Evolutionary conservation across 2,797 vertebrate species (phyloP).

Genomic region (Acipenser oxyrinchus): DNA sequence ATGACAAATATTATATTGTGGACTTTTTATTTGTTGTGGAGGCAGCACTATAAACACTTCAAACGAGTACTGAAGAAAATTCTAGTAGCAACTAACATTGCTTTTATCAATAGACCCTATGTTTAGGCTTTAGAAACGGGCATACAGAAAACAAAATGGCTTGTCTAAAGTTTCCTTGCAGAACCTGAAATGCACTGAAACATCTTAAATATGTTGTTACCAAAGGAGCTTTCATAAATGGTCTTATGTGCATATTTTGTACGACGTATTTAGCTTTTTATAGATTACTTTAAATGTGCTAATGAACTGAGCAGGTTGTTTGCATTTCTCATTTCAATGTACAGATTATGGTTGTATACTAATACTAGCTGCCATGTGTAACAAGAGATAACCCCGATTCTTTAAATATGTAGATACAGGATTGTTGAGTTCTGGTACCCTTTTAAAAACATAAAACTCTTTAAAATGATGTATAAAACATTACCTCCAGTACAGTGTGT

Average conservation of each 20-base stretch:
- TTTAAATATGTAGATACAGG: slow-evolving; percentile 12
- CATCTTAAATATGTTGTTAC: slow-evolving; percentile 95
- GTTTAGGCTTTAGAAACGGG: slow-evolving; percentile 54
- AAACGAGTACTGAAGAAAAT: slow-evolving; percentile 44
- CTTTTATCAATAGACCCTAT: slow-evolving; percentile 58
- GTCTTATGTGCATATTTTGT: slow-evolving; percentile 98
- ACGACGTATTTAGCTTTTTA: slow-evolving; percentile 94
- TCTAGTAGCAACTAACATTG: slow-evolving; percentile 64
- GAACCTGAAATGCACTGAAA: slow-evolving; percentile 76
- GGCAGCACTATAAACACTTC: slow-evolving; percentile 28
- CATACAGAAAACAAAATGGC: slow-evolving; percentile 56
- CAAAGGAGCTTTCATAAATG: slow-evolving; percentile 97
- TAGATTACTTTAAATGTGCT: slow-evolving; percentile 80
- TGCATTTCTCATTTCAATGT: slow-evolving; percentile 57
- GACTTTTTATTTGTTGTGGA: slow-evolving; percentile 58
- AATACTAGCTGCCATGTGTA: slow-evolving; percentile 45
- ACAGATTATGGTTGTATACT: slow-evolving; percentile 35
- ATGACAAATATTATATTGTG: slow-evolving; percentile 75
- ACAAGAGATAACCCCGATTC: slow-evolving; percentile 19
- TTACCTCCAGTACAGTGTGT: too few relatives aligned
- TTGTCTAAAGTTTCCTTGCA: slow-evolving; percentile 65
- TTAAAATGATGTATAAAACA: too few relatives aligned
- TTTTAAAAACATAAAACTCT: slow-evolving; percentile 4
- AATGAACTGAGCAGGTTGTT: slow-evolving; percentile 64
- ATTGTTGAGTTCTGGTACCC: slow-evolving; percentile 8